phyloP scores from a whole-genome alignment of 2,888 invertebrate species.

The Portevinia maculata region DNA sequence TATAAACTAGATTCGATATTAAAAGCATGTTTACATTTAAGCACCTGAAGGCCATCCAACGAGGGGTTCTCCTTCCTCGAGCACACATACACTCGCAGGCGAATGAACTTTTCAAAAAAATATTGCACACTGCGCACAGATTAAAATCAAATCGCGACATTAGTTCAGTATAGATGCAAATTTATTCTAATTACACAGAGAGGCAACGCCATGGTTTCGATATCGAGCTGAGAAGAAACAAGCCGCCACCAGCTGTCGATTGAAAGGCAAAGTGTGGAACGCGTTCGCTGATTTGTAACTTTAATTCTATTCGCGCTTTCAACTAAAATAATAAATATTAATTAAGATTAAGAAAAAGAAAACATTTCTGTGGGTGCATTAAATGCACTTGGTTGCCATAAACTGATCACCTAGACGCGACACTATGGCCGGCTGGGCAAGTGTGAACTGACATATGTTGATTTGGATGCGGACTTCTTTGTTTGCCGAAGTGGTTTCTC shows the following conservation, averaged over 20 bases:
- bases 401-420: too few species aligned
- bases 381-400: constrained; percentile 43
- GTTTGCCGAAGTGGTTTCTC: constrained; percentile 42
- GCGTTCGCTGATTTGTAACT: constrained; percentile 48
- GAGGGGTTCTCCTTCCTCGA: constrained; percentile 56
- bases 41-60: constrained; percentile 43
- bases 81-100: neutral
- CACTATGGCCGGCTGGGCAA: neutral
- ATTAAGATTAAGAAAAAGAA: constrained; percentile 33
- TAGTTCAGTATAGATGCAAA: constrained; percentile 57
- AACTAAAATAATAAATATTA: constrained; percentile 65
- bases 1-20: constrained; percentile 38
- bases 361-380: constrained; percentile 48
- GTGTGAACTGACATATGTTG: constrained; percentile 53
- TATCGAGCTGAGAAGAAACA: constrained; percentile 20
- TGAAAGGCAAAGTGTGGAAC: constrained; percentile 52
- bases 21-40: constrained; percentile 13
- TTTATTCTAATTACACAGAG: constrained; percentile 58
- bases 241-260: constrained; percentile 24
- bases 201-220: constrained; percentile 59
- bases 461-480: constrained; percentile 63
- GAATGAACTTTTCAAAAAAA: constrained; percentile 3
- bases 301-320: constrained; percentile 26
- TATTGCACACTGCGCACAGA: constrained; percentile 46
- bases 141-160: constrained; percentile 66